Percentiles rank a stretch among this genome's conserved stretches.
Evolutionary conservation across 2,113 vertebrate genomes (phyloP).

Genomic region (Antechinus stuartii): DNA sequence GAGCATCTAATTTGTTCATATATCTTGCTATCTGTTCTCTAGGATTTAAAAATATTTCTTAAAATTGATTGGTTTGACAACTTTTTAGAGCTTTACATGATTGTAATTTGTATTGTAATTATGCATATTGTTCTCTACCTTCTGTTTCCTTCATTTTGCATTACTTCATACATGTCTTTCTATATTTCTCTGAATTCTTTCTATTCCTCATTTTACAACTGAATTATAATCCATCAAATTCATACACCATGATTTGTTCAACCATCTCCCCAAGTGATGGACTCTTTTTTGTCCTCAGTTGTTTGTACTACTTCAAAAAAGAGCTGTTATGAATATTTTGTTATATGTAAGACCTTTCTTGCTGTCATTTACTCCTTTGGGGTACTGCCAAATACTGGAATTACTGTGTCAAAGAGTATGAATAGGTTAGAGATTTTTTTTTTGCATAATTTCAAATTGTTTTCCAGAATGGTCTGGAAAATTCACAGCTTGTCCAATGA

Average conservation of each 20-base stretch:
- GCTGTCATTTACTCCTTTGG: background rate
- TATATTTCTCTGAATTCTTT: background rate
- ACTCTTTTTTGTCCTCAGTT: background rate
- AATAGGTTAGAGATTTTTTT: background rate
- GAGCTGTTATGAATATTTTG: background rate
- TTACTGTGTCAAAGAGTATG: background rate
- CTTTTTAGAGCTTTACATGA: background rate
- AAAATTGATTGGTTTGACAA: background rate
- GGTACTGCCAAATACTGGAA: background rate
- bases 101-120: background rate
- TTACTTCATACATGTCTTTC: background rate
- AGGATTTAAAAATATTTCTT: background rate
- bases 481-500: background rate
- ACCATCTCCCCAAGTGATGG: background rate
- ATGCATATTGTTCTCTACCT: background rate
- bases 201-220: background rate
- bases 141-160: background rate
- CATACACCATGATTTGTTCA: background rate
- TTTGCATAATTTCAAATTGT: background rate
- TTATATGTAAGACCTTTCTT: background rate
- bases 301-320: background rate
- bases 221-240: background rate
- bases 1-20: too few relatives aligned
- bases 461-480: background rate
- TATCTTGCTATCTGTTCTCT: background rate